These are phyloP conservation scores for Trematocara marginatum DNA, from an alignment of 2,113 vertebrate genomes.

Conservation along the genomic window DNA sequence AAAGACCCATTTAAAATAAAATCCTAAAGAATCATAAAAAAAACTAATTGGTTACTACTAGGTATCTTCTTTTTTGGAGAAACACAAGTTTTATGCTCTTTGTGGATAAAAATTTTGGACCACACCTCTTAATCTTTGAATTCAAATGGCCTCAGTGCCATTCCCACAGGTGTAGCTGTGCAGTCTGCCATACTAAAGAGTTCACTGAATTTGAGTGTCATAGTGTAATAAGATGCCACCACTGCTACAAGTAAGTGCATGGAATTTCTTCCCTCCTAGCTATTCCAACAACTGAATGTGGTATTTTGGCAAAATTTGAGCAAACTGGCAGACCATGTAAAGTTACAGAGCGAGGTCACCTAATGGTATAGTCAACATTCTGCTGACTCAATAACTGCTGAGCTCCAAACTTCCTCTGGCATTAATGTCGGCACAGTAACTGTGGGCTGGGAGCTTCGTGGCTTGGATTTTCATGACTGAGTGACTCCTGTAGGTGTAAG, in stretches of 20 bases:
- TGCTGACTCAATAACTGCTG: not conserved
- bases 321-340: not conserved
- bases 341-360: not conserved
- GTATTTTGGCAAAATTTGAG: not conserved
- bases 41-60: not conserved
- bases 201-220: not conserved
- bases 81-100: not conserved
- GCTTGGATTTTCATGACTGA: not conserved
- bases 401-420: not conserved
- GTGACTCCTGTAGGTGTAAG: not conserved
- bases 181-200: not conserved
- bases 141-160: not conserved
- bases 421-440: not conserved
- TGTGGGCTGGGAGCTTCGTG: not conserved
- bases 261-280: not conserved
- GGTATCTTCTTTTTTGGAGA: not conserved
- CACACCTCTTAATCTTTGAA: not conserved
- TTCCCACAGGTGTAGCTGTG: not conserved
- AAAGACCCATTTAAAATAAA: not conserved
- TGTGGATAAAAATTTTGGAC: not conserved
- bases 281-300: not conserved
- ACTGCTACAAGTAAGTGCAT: not conserved
- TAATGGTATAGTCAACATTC: not conserved
- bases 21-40: not conserved
- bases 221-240: not conserved